Percentiles rank a stretch among this genome's conserved stretches.
Conservation (phyloP, 2,113 vertebrate genomes). For the Phrynosoma platyrhinos region DNA sequence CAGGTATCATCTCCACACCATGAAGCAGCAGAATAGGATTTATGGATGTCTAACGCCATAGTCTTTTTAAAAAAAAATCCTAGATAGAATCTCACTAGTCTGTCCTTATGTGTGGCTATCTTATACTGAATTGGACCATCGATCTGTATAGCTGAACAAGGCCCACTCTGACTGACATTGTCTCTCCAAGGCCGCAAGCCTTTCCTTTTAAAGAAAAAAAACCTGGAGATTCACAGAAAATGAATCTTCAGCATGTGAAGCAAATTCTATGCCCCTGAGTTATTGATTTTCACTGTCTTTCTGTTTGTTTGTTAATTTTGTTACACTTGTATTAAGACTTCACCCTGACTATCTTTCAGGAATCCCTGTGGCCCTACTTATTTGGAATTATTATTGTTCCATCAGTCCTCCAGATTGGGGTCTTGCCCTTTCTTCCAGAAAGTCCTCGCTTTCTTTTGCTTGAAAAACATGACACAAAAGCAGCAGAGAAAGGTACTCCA, state of each 20-base stretch:
- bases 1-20: no score
- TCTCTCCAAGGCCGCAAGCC: not conserved
- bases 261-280: not conserved
- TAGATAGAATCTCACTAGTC: no score
- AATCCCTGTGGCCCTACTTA: conserved; percentile 88
- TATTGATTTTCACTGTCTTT: not conserved
- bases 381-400: conserved; percentile 87
- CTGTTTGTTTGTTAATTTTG: no score
- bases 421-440: conserved; percentile 92
- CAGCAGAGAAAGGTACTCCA: conserved; percentile 86
- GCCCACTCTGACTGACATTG: not conserved
- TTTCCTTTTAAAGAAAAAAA: not conserved
- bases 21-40: no score
- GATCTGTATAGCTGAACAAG: not conserved
- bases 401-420: conserved; percentile 82
- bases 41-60: no score
- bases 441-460: conserved; percentile 93
- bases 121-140: not conserved
- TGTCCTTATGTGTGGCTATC: no score
- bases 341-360: conserved; percentile 71
- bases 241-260: not conserved
- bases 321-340: not conserved
- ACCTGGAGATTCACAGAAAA: not conserved
- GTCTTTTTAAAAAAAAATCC: no score
- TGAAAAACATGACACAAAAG: conserved; percentile 83